These are phyloP conservation scores for Drosophila pachea DNA, from an alignment of 1,140 invertebrate species.

Conservation along the genomic window DNA sequence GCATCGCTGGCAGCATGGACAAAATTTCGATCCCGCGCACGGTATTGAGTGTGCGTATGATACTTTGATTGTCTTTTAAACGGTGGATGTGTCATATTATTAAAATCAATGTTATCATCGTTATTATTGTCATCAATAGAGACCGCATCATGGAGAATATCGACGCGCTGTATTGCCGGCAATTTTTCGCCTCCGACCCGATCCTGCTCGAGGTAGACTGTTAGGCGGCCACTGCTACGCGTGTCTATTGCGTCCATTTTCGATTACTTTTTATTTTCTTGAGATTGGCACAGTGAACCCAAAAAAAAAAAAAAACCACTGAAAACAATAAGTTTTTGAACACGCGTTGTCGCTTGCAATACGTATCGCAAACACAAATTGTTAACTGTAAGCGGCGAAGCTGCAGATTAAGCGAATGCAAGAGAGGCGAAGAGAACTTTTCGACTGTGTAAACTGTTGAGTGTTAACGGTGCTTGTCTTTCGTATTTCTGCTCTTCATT, in stretches of 20 bases:
- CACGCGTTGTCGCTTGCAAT: not conserved
- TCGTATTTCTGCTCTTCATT: constrained; percentile 7
- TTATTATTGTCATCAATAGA: constrained; percentile 19
- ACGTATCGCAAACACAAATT: constrained; percentile 3
- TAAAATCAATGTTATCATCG: constrained; percentile 14
- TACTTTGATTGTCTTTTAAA: constrained; percentile 34
- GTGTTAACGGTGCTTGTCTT: constrained; percentile 23
- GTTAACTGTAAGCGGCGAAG: not conserved
- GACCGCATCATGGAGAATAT: constrained; percentile 9
- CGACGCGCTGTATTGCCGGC: not conserved
- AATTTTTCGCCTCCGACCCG: not conserved
- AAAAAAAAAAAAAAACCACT: not conserved
- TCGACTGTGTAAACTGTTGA: not conserved
- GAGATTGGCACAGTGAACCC: not conserved
- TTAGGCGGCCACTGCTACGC: constrained; percentile 11
- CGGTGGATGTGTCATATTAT: constrained; percentile 20
- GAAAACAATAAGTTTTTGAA: not conserved
- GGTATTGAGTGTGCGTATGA: constrained; percentile 5
- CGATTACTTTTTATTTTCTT: not conserved
- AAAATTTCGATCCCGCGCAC: constrained; percentile 40
- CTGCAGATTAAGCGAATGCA: not conserved
- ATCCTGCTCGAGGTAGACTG: constrained; percentile 41
- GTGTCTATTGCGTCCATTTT: constrained; percentile 16
- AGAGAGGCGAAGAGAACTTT: not conserved
- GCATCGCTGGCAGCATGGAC: constrained; percentile 37